Evolutionary conservation across 1,140 invertebrate genomes (phyloP).

Genomic region (Drosophila quadrilineata): DNA sequence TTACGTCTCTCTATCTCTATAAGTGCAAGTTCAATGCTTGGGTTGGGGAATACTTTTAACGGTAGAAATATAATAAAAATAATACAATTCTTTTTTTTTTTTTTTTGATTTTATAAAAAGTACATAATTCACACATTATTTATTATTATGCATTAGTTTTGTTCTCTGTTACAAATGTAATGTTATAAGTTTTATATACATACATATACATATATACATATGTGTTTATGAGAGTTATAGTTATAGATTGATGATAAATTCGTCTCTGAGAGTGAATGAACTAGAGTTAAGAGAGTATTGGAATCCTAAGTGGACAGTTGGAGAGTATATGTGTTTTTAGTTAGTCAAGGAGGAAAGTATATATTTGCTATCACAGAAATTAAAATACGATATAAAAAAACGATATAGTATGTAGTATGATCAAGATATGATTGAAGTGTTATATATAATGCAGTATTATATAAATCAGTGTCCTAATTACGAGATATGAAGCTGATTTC

Average conservation of each 20-base stretch:
- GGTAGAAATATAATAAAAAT: constrained; percentile 8
- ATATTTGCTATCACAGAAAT: constrained; percentile 78
- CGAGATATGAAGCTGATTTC: constrained; percentile 77
- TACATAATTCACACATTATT: constrained; percentile 78
- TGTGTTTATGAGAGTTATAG: constrained; percentile 22
- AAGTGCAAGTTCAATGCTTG: constrained; percentile 73
- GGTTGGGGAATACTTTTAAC: constrained; percentile 20
- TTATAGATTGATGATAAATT: constrained; percentile 56
- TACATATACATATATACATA: constrained; percentile 35
- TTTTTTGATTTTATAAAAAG: constrained; percentile 76
- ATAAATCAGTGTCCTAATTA: constrained; percentile 69
- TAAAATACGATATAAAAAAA: constrained; percentile 66
- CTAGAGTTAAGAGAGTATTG: constrained; percentile 34
- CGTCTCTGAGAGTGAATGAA: constrained; percentile 62
- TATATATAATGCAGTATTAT: constrained; percentile 1
- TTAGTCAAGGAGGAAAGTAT: constrained; percentile 47
- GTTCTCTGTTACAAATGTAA: constrained; percentile 60
- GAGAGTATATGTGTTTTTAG: constrained; percentile 7
- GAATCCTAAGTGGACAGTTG: constrained; percentile 22
- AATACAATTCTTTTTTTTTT: constrained; percentile 32
- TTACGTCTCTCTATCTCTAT: not conserved
- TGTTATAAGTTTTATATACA: constrained; percentile 32
- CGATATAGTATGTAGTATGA: constrained; percentile 64
- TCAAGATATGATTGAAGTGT: too few relatives aligned
- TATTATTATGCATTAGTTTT: constrained; percentile 61